phyloP scores from a whole-genome alignment of 2,888 invertebrate species.

The Dolichopus griseipennis region DNA sequence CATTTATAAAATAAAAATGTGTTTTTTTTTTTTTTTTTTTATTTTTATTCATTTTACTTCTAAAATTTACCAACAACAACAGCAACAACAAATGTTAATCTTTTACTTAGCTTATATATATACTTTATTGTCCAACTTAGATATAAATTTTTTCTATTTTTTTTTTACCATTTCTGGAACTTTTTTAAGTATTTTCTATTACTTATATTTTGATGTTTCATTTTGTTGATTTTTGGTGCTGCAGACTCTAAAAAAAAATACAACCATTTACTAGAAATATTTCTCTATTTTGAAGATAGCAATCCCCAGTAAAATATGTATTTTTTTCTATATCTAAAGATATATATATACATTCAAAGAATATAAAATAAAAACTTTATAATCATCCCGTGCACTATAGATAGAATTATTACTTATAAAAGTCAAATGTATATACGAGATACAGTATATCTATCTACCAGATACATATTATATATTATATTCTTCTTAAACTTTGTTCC shows the following conservation, averaged over 20 bases:
- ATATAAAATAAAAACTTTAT: too few relatives aligned
- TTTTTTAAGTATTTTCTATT: background rate
- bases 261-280: background rate
- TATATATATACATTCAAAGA: too few relatives aligned
- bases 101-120: background rate
- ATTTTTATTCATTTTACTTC: background rate
- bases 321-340: background rate
- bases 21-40: too few relatives aligned
- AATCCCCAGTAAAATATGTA: background rate
- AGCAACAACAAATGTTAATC: background rate
- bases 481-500: too few relatives aligned
- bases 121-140: background rate
- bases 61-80: background rate
- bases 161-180: background rate
- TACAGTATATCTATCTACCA: too few relatives aligned
- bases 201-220: background rate
- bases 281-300: background rate
- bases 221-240: too few relatives aligned
- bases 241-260: too few relatives aligned
- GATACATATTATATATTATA: too few relatives aligned
- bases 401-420: too few relatives aligned
- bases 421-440: too few relatives aligned
- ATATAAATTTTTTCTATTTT: too few relatives aligned
- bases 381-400: too few relatives aligned
- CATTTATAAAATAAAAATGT: background rate